Evolutionary conservation across 1,140 invertebrate species (phyloP), one percentile per base, ranked within the genome.

Genomic region (Rhagoletis zephyria): DNA sequence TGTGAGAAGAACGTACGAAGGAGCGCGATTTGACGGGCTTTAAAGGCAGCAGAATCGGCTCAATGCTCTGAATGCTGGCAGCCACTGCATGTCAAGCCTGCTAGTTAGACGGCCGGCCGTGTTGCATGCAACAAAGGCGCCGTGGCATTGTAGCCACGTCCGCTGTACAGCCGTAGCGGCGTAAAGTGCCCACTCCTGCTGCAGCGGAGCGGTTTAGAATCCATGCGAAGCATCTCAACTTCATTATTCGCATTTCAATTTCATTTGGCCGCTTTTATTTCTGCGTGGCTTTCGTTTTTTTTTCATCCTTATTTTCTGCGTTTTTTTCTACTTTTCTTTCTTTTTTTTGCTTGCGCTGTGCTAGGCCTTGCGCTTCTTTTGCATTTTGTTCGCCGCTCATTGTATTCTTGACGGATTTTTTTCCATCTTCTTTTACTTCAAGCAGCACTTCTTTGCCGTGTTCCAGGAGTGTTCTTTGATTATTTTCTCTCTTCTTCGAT

Each of bases 161-260:
- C n/a, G n/a, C 12, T 16, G n/a, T 63, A 63, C 12, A 12, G 12
- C n/a, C 61, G 61, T 63, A 4, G 12, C 61, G 61, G 61, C 61
- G 61, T 63, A 7, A 67, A n/a, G 45, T n/a, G 12, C 61, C 61
- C 16, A 77, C 48, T 2, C 3, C 70, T 51, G 48, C 48, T 56
- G 74, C 45, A 30, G 3, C 2, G 74, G 51, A 81, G 3, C 2
- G 74, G 51, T 56, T 59, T 81, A 81, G 74, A 81, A 81, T 56
- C 56, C 51, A 48, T 81, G 74, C 42, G 51, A 56, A 16, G 42
- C 42, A 74, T 16, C 48, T 56, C 48, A 81, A 81, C 74, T 81
- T 81, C 74, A 56, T 81, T 81, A 81, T 81, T 51, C 74, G 48
- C n/a, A 59, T 81, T 81, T 81, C 74, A 81, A 81, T 81, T 81